A percentile compares a stretch with the other conserved stretches of the same genome.
Conservation (phyloP, 92 coral and sea anemone genomes). For the Parazoanthus darwini region DNA sequence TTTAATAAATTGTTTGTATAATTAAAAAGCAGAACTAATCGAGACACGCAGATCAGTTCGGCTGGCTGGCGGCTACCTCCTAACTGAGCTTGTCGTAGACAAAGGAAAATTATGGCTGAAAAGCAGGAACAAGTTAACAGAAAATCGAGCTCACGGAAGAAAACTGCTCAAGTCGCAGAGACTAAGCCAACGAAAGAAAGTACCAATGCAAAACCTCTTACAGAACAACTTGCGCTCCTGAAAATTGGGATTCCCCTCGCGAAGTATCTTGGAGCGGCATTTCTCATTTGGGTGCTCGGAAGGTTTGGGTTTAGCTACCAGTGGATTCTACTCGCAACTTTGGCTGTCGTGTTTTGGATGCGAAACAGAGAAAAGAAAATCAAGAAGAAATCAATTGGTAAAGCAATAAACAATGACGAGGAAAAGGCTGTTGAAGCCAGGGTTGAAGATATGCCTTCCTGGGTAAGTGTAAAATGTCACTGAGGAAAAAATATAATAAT, state of each 20-base stretch:
- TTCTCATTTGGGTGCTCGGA: slow-evolving; percentile 70
- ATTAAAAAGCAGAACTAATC: slow-evolving; percentile 14
- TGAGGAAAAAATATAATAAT: neutral
- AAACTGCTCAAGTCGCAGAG: slow-evolving; percentile 10
- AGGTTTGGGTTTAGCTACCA: slow-evolving; percentile 70
- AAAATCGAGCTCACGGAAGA: neutral
- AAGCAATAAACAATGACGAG: slow-evolving; percentile 66
- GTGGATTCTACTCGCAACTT: slow-evolving; percentile 62
- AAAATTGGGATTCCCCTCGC: slow-evolving; percentile 53
- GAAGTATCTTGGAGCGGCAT: slow-evolving; percentile 63
- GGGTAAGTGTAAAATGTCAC: slow-evolving; percentile 58
- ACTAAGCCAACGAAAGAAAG: neutral
- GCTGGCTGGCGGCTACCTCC: slow-evolving; percentile 5
- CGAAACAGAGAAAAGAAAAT: slow-evolving; percentile 58
- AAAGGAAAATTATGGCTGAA: slow-evolving; percentile 13
- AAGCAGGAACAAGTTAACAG: neutral
- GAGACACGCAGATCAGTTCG: neutral
- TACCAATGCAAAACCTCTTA: slow-evolving; percentile 4
- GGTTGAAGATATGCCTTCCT: slow-evolving; percentile 80
- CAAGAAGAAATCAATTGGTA: slow-evolving; percentile 52
- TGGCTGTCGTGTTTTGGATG: slow-evolving; percentile 55
- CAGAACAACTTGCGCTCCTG: slow-evolving; percentile 45
- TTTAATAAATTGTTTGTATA: neutral
- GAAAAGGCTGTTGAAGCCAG: slow-evolving; percentile 66
- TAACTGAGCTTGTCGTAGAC: neutral